A percentile compares a stretch with the other conserved stretches of the same genome.
phyloP scores from a whole-genome alignment of 2,888 invertebrate species.

The Proisotoma minuta region DNA sequence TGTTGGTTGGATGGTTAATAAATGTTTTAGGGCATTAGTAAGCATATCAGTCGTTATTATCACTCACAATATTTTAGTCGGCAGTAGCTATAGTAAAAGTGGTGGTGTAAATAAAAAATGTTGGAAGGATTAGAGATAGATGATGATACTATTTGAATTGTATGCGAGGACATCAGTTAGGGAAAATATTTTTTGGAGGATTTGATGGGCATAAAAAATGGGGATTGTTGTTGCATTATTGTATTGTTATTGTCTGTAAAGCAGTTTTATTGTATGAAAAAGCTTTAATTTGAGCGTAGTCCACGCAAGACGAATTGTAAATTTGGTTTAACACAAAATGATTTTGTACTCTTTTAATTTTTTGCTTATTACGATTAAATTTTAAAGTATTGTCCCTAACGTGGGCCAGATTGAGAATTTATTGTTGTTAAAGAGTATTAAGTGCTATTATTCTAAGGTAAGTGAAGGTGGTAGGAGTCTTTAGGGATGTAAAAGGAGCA shows the following conservation, averaged over 20 bases:
- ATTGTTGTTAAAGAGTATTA: not conserved
- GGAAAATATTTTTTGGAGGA: constrained; percentile 7
- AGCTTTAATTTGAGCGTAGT: constrained; percentile 33
- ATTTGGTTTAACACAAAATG: constrained; percentile 48
- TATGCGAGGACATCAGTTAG: constrained; percentile 12
- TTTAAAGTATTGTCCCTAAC: too few species aligned
- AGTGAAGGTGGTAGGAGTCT: not conserved
- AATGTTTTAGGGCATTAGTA: not conserved
- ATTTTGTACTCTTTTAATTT: constrained; percentile 28
- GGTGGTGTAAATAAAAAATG: not conserved
- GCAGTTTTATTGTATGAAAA: constrained; percentile 26
- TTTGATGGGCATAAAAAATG: constrained; percentile 1
- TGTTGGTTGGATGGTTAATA: not conserved
- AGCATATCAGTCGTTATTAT: not conserved
- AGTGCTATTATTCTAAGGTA: not conserved
- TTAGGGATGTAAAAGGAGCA: not conserved
- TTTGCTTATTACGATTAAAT: constrained; percentile 26
- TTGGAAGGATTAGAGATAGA: not conserved
- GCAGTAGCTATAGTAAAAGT: not conserved
- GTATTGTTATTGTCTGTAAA: constrained; percentile 16
- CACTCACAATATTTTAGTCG: too few species aligned
- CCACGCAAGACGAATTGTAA: constrained; percentile 47
- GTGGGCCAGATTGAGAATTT: too few species aligned
- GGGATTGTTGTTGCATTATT: constrained; percentile 12
- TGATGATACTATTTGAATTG: constrained; percentile 18